A percentile compares a stretch with the other conserved stretches of the same genome.
phyloP scores from a whole-genome alignment of 2,797 vertebrate species.

The Menidia menidia region DNA sequence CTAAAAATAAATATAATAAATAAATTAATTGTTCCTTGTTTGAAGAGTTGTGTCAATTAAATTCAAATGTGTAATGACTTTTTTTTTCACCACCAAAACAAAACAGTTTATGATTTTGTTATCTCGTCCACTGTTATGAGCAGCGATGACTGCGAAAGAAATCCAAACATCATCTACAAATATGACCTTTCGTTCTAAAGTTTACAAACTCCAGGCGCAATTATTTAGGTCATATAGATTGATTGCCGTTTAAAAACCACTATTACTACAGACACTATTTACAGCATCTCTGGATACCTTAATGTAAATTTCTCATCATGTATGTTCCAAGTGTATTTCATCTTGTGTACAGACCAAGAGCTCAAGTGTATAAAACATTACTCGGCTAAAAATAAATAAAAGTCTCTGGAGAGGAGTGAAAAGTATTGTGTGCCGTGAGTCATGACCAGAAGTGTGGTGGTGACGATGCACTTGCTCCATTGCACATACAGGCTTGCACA shows the following conservation, averaged over 20 bases:
- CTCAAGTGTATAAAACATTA: slow-evolving; percentile 59
- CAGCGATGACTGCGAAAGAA: background rate
- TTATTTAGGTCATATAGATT: background rate
- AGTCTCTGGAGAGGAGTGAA: slow-evolving; percentile 61
- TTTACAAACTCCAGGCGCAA: too few relatives aligned
- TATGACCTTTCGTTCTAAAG: background rate
- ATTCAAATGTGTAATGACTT: background rate
- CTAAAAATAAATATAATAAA: too few relatives aligned
- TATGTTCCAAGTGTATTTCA: slow-evolving; percentile 24
- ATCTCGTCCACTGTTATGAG: background rate
- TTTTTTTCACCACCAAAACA: background rate
- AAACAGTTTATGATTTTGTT: background rate
- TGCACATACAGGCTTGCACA: slow-evolving; percentile 13
- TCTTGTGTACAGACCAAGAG: slow-evolving; percentile 47
- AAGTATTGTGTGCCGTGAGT: slow-evolving; percentile 71
- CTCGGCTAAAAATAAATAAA: slow-evolving; percentile 78
- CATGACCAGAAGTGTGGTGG: slow-evolving; percentile 70
- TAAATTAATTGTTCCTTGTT: background rate
- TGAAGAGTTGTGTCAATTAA: background rate
- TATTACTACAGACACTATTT: slow-evolving; percentile 4
- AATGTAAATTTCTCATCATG: slow-evolving; percentile 20
- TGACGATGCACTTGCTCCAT: slow-evolving; percentile 56
- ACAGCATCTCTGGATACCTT: slow-evolving; percentile 14
- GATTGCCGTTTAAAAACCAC: background rate
- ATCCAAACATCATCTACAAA: background rate